Conservation (phyloP, 2,888 invertebrate species). For the Dusona sp. region DNA sequence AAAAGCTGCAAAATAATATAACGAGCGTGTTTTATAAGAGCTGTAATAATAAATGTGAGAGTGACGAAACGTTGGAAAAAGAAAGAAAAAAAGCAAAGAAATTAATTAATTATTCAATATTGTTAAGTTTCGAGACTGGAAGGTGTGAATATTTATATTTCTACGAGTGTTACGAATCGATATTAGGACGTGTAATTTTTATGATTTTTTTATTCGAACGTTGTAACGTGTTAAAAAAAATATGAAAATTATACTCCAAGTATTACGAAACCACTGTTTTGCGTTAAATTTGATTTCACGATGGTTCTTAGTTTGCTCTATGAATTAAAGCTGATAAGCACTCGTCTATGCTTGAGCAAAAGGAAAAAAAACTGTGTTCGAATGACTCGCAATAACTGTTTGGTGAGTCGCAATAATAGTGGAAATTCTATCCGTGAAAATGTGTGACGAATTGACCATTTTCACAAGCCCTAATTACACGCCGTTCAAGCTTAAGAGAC, state of each 20-base stretch:
- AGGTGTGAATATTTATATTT: slow-evolving; percentile 4
- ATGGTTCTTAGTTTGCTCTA: slow-evolving; percentile 1
- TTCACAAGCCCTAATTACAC: not conserved
- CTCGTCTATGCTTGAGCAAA: not conserved
- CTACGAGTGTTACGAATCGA: slow-evolving; percentile 7
- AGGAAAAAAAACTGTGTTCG: not conserved
- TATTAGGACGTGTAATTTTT: not conserved
- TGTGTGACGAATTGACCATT: not conserved
- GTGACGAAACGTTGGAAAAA: slow-evolving; percentile 8
- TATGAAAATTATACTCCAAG: not conserved
- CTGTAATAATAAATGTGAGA: not conserved
- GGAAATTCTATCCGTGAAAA: slow-evolving; percentile 17
- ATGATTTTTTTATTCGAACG: not conserved
- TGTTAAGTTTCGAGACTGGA: not conserved
- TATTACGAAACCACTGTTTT: slow-evolving; percentile 14
- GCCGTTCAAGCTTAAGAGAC: not conserved
- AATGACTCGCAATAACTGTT: slow-evolving; percentile 3
- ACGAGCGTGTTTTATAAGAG: not conserved
- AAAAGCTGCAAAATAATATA: not conserved
- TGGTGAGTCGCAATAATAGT: not conserved
- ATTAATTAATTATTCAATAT: not conserved
- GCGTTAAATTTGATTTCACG: not conserved
- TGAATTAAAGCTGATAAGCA: not conserved
- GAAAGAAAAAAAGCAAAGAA: not conserved
- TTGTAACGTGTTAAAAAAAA: not conserved